Evolutionary conservation across 2,113 vertebrate species (phyloP).

Genomic region (Accipiter virgatus): DNA sequence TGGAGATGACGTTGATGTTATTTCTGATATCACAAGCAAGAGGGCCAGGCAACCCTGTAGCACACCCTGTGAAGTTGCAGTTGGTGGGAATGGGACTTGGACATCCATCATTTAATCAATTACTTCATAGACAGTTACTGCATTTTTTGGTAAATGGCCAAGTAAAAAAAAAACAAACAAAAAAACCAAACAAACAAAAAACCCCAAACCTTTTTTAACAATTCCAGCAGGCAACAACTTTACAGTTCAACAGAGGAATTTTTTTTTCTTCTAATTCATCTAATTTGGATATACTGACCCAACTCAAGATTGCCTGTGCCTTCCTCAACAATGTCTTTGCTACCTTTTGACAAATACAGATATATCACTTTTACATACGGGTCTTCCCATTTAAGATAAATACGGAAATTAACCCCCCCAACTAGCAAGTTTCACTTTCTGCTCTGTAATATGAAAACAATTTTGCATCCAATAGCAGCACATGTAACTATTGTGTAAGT

Average conservation of each 20-base stretch:
- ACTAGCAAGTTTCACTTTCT: background rate
- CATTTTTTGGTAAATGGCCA: background rate
- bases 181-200: too few relatives aligned
- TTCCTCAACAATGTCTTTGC: background rate
- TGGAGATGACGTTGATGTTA: rapidly evolving
- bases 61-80: background rate
- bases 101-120: background rate
- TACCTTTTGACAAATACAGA: background rate
- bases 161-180: background rate
- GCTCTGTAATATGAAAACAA: background rate
- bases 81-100: background rate
- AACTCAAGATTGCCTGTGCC: background rate
- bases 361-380: background rate
- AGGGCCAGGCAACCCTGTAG: background rate
- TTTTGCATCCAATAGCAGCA: background rate
- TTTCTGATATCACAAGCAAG: background rate
- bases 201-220: background rate
- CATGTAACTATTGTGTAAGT: background rate
- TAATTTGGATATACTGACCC: background rate
- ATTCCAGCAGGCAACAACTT: background rate
- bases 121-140: background rate
- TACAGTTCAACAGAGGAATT: background rate
- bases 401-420: background rate
- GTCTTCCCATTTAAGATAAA: background rate
- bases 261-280: too few relatives aligned